Conservation (phyloP, 53 echinoderm and acorn worm species). For the Apostichopus leukothele region DNA sequence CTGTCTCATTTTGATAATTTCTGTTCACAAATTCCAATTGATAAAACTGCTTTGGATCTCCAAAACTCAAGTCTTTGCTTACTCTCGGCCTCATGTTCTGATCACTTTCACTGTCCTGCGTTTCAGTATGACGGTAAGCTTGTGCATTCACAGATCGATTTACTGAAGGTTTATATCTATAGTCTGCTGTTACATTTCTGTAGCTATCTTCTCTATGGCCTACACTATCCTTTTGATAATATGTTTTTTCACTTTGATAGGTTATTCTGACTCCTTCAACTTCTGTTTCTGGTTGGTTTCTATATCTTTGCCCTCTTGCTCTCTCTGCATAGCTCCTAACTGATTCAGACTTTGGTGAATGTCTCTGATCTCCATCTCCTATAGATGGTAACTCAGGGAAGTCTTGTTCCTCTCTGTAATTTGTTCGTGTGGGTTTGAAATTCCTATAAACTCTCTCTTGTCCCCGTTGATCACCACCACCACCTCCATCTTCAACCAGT, state of each 20-base stretch:
- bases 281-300: not conserved
- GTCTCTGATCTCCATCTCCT: slow-evolving; percentile 20
- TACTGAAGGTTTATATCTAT: not conserved
- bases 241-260: slow-evolving; percentile 34
- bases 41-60: slow-evolving; percentile 12
- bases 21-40: slow-evolving; percentile 40
- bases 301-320: not conserved
- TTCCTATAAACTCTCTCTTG: not conserved
- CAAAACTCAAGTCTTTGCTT: not conserved
- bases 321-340: not conserved
- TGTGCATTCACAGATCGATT: too few relatives aligned
- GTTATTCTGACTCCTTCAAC: not conserved
- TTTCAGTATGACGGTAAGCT: not conserved
- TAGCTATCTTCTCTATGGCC: not conserved
- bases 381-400: slow-evolving; percentile 4
- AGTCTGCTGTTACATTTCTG: not conserved
- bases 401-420: not conserved
- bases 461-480: not conserved
- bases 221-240: slow-evolving; percentile 30
- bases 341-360: not conserved
- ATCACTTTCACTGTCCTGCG: not conserved
- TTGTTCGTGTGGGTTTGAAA: not conserved
- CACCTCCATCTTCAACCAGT: not conserved
- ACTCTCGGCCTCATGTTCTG: not conserved
- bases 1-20: slow-evolving; percentile 9